These are phyloP conservation scores for Hirtodrosophila alboralis DNA, from an alignment of 2,888 invertebrate genomes.

Conservation along the genomic window DNA sequence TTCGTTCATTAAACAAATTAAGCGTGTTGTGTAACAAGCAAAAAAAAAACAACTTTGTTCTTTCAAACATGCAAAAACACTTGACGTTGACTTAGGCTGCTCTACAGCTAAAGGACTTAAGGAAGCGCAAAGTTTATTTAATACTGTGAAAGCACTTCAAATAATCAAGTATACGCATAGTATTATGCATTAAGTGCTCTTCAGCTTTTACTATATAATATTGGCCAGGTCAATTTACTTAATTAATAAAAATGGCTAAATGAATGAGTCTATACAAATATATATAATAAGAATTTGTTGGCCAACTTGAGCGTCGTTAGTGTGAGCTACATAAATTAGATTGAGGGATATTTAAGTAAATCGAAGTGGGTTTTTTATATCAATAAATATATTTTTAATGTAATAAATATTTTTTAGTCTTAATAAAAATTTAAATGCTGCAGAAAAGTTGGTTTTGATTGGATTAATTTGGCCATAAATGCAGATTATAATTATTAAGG, in stretches of 20 bases:
- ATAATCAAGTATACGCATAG: conserved; percentile 70
- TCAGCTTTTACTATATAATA: conserved; percentile 13
- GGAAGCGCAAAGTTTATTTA: conserved; percentile 38
- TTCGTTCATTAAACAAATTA: conserved; percentile 73
- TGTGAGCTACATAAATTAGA: not conserved
- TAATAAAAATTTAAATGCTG: too few species aligned
- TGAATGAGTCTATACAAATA: conserved; percentile 37
- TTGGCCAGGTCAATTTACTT: conserved; percentile 68
- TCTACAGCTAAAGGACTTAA: conserved; percentile 8
- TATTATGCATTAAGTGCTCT: conserved; percentile 34
- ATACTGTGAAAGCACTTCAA: conserved; percentile 39
- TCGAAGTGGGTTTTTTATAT: too few species aligned
- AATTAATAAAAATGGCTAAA: conserved; percentile 73
- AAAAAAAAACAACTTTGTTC: too few species aligned
- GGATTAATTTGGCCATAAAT: too few species aligned
- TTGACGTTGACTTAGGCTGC: conserved; percentile 28
- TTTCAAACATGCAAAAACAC: conserved; percentile 38
- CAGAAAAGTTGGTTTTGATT: too few species aligned
- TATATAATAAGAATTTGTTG: conserved; percentile 21
- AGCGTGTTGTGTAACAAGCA: conserved; percentile 37
- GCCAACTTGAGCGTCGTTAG: conserved; percentile 25
- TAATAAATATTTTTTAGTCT: too few species aligned
- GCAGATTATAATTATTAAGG: too few species aligned
- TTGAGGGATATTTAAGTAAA: not conserved
- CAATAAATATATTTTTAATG: too few species aligned